Evolutionary conservation across 2,888 invertebrate genomes (phyloP).

Genomic region (Prosapia bicincta): DNA sequence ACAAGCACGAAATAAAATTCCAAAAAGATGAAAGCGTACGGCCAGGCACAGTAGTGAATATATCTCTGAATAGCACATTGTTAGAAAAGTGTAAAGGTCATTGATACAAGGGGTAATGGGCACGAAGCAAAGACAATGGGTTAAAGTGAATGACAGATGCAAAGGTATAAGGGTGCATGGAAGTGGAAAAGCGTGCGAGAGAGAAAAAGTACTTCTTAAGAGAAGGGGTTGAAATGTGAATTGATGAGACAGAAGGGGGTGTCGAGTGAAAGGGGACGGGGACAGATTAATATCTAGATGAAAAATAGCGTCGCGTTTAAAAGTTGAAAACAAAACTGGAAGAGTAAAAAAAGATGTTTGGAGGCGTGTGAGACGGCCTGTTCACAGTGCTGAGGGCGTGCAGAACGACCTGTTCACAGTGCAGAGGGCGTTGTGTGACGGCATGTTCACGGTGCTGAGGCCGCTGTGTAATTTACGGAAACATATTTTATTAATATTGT

Average conservation of each 20-base stretch:
- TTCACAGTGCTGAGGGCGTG: background rate
- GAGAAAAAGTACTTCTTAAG: background rate
- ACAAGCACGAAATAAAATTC: too few relatives aligned
- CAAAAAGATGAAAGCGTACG: too few relatives aligned
- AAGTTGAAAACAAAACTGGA: constrained; percentile 12
- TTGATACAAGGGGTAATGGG: background rate
- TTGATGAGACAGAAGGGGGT: constrained; percentile 3
- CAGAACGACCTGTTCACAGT: background rate
- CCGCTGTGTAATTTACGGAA: background rate
- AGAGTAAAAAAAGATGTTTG: constrained; percentile 6
- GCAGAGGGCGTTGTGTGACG: background rate
- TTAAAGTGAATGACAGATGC: background rate
- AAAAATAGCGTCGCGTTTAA: background rate
- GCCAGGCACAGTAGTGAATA: too few relatives aligned
- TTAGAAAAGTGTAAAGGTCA: background rate
- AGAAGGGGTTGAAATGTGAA: constrained; percentile 11
- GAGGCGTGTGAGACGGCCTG: background rate
- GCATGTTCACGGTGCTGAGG: background rate
- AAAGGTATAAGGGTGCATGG: background rate
- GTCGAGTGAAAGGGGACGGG: background rate
- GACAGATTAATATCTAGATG: background rate
- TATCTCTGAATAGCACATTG: background rate
- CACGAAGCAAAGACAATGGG: background rate
- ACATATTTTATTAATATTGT: too few relatives aligned
- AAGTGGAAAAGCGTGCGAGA: background rate